Base-by-base conservation (phyloP, 2,888 invertebrate species). In the Prosopocoilus inquinatus region DNA sequence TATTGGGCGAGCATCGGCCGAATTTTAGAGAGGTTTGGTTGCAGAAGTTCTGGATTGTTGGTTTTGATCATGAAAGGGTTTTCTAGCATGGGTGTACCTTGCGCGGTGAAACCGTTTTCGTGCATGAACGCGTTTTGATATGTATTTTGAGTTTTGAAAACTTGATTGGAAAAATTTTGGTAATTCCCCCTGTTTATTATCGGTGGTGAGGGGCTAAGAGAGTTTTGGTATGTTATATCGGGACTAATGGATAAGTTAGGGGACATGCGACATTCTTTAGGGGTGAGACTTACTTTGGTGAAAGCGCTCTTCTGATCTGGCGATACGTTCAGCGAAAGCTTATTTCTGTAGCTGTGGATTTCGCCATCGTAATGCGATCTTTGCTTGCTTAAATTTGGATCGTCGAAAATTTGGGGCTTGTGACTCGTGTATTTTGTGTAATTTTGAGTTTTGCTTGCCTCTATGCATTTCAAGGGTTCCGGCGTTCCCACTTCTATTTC, bases 211-310 rank as follows among this genome's bases (percentile, higher is more conserved):
- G 91, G 91, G 71, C 90, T 91, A 57, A 90, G 81, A 36, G 90
- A 91, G 67, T 85, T 86, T 68, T 90, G 89, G 64, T 91, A 91
- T 59, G 87, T 84, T 45, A 89, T 76, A 66, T 91, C 90, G 0
- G 91, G 91, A 60, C 90, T 90, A 13, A 89, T 80, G 0, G 90
- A 89, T 12, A 89, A 84, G 61, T 87, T 83, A 0, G 87, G 87
- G 1, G 87, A 87, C 43, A 84, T 71, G 65, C 71, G 50, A 57
- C 76, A 33, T 46, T 75, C 74, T 61, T 79, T 77, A 1, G 69
- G 63, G 8, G 70, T 59, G 45, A 81, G 64, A 62, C 76, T 79
- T 54, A 93, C 92, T 80, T 93, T 93, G 1, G 92, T 93, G 69
- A 93, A 93, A 5, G 93, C 93, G 78, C 92, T 92, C 68, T 86